A percentile compares a stretch with the other conserved stretches of the same genome.
phyloP scores from a whole-genome alignment of 2,113 vertebrate genomes.

The Rafetus swinhoei region DNA sequence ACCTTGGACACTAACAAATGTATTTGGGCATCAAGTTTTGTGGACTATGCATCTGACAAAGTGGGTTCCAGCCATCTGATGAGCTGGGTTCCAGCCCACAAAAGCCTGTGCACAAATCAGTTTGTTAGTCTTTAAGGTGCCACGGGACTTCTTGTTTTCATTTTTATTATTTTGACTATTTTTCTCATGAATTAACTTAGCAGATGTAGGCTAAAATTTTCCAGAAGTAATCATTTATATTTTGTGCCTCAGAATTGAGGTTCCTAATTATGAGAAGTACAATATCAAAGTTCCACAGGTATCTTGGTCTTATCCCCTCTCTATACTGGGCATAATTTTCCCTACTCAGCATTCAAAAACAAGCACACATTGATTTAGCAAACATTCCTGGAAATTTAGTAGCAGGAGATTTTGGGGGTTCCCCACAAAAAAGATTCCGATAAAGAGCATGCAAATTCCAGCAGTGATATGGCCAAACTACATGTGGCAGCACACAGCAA shows the following conservation, averaged over 20 bases:
- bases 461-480: not conserved
- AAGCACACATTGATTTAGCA: not conserved
- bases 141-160: no score
- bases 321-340: not conserved
- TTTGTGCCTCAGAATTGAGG: not conserved
- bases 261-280: not conserved
- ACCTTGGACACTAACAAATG: no score
- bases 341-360: not conserved
- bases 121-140: no score
- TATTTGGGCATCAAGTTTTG: no score
- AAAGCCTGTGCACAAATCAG: no score
- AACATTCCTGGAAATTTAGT: not conserved
- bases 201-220: not conserved
- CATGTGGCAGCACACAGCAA: not conserved
- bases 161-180: not conserved
- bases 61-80: no score
- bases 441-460: not conserved
- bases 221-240: accelerated
- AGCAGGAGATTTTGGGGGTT: not conserved
- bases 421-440: not conserved
- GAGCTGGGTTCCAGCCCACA: no score
- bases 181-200: not conserved
- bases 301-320: not conserved
- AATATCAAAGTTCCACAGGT: not conserved
- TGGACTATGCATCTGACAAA: no score